Percentiles rank a stretch among this genome's conserved stretches.
Conservation (phyloP, 2,113 vertebrate species). For the Cinclus mexicanus region DNA sequence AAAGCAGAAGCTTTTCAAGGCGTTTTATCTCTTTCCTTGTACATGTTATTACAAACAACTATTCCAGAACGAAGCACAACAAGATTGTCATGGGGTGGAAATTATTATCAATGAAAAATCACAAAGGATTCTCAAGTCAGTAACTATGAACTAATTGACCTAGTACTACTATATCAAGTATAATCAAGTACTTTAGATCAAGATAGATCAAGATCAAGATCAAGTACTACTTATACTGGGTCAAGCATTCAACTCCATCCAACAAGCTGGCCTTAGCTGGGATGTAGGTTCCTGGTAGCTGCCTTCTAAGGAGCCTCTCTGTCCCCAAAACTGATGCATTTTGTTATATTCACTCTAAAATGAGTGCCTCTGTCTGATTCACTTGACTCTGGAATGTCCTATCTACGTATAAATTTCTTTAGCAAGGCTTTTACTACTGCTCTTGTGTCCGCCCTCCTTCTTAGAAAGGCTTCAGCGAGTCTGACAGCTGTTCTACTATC, state of each 20-base stretch:
- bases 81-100: background rate
- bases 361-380: background rate
- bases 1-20: background rate
- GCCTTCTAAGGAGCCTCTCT: background rate
- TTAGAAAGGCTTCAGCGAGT: background rate
- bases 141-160: background rate
- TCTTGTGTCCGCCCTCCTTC: background rate
- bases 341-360: background rate
- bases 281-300: background rate
- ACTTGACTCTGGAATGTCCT: background rate
- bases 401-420: background rate
- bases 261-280: background rate
- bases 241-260: background rate
- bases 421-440: background rate
- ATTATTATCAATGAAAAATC: background rate
- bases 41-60: background rate
- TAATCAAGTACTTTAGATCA: too few relatives aligned
- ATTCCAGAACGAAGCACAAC: background rate
- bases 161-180: background rate
- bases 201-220: too few relatives aligned
- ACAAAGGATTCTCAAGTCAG: background rate
- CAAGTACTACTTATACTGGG: background rate
- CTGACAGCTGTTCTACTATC: background rate
- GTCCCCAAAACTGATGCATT: background rate
- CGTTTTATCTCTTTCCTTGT: background rate